Evolutionary conservation across 2,113 vertebrate genomes (phyloP).

Genomic region (Aramus guarauna): DNA sequence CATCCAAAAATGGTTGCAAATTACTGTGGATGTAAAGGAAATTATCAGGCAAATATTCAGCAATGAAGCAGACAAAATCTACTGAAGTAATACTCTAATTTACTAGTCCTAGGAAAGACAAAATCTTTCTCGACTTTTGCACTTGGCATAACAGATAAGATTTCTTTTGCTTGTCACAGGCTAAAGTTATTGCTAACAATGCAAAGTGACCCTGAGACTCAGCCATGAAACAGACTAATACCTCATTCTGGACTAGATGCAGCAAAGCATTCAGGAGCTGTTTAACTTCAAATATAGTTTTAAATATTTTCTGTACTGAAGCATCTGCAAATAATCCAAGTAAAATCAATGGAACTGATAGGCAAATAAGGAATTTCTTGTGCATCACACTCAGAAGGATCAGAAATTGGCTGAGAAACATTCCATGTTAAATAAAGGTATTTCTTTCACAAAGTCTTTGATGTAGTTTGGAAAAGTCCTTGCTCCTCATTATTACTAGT

Average conservation of each 20-base stretch:
- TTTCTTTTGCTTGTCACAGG: not conserved
- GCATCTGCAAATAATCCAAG: not conserved
- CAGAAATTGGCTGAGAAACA: not conserved
- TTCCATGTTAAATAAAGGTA: not conserved
- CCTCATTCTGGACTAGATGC: not conserved
- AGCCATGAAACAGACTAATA: not conserved
- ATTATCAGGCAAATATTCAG: not conserved
- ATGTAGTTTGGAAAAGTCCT: not conserved
- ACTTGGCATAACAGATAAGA: not conserved
- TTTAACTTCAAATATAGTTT: not conserved
- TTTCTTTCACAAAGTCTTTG: not conserved
- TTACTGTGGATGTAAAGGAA: not conserved
- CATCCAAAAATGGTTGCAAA: not conserved
- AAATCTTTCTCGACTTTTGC: not conserved
- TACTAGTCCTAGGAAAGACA: not conserved
- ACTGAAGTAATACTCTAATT: not conserved
- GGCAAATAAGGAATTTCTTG: not conserved
- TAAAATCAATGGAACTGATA: not conserved
- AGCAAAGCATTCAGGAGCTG: not conserved
- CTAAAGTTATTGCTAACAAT: not conserved
- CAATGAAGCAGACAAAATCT: not conserved
- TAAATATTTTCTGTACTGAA: not conserved
- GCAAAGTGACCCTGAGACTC: not conserved
- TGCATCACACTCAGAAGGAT: fast-evolving
- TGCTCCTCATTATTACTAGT: not conserved